Percentiles rank a stretch among this genome's conserved stretches.
Evolutionary conservation across 2,113 vertebrate genomes (phyloP).

Genomic region (Peromyscus polionotus): DNA sequence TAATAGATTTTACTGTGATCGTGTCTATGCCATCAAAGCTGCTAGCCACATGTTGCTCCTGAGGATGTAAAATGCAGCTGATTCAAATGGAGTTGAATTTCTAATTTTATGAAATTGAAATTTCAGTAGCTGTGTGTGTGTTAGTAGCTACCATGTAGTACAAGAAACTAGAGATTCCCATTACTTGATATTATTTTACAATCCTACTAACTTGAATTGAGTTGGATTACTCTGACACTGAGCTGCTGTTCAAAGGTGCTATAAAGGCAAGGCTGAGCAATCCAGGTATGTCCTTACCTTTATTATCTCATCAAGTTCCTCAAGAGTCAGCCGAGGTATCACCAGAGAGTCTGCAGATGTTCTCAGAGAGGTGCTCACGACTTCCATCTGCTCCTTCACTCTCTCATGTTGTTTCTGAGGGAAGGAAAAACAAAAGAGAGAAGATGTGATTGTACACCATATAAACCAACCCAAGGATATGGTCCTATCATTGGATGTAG

Average conservation of each 20-base stretch:
- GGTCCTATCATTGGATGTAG: background rate
- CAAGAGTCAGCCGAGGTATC: constrained; percentile 81
- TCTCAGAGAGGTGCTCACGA: constrained; percentile 87
- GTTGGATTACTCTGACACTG: background rate
- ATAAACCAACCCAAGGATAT: background rate
- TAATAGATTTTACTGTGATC: background rate
- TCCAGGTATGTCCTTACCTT: constrained; percentile 86
- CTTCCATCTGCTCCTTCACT: constrained; percentile 85
- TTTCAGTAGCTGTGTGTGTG: background rate
- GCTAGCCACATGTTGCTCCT: background rate
- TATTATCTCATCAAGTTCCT: constrained; percentile 89
- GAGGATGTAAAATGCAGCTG: background rate
- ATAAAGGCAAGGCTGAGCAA: background rate
- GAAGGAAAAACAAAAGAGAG: background rate
- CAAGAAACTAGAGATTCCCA: background rate
- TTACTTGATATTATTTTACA: background rate
- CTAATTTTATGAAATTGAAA: constrained; percentile 29
- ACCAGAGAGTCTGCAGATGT: constrained; percentile 83
- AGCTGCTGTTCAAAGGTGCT: background rate
- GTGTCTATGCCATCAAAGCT: background rate
- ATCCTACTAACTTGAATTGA: background rate
- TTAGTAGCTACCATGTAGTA: background rate
- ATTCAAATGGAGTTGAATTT: background rate
- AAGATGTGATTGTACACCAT: background rate
- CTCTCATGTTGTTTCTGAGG: constrained; percentile 88